phyloP scores from a whole-genome alignment of 2,888 invertebrate species.

The Orthosia cruda region DNA sequence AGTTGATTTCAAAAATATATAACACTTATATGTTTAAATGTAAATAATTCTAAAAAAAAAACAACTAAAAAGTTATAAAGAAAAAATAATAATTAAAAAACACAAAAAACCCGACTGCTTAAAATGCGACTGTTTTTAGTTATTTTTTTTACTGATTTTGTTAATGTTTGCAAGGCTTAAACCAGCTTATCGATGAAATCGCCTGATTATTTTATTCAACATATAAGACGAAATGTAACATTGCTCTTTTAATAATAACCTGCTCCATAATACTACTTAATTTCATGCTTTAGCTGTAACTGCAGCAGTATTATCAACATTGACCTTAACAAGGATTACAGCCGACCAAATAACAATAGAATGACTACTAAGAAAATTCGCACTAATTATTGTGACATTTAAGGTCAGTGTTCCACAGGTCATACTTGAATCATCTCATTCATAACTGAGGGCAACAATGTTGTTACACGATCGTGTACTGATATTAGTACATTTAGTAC shows the following conservation, averaged over 20 bases:
- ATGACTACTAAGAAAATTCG: slow-evolving; percentile 39
- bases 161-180: neutral
- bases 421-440: slow-evolving; percentile 53
- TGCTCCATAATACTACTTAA: neutral
- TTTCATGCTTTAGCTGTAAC: no score
- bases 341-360: slow-evolving; percentile 57
- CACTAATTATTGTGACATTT: slow-evolving; percentile 50
- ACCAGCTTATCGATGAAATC: neutral
- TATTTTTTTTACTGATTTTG: no score
- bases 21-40: no score
- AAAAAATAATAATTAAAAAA: no score
- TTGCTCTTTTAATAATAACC: neutral
- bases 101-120: no score
- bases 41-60: no score
- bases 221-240: neutral
- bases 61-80: no score
- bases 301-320: neutral
- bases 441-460: slow-evolving; percentile 58
- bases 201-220: neutral
- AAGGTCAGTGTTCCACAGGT: slow-evolving; percentile 57
- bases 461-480: slow-evolving; percentile 44
- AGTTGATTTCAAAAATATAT: no score
- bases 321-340: slow-evolving; percentile 22
- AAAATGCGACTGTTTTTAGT: no score
- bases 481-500: slow-evolving; percentile 34